phyloP scores from a whole-genome alignment of 2,113 vertebrate genomes.

The Odocoileus hemionus region DNA sequence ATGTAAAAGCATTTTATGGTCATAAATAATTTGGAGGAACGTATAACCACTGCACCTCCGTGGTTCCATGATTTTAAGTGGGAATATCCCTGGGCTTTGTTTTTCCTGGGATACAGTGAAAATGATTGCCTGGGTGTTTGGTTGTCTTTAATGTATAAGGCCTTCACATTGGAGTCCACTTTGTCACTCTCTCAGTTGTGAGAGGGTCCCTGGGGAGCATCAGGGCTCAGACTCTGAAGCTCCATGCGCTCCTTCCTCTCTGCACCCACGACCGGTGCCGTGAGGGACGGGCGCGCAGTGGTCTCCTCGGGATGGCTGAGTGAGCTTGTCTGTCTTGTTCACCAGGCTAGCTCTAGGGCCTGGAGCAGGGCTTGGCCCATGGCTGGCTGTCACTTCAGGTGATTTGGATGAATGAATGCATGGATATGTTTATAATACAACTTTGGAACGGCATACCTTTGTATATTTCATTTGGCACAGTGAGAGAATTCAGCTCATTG shows the following conservation, averaged over 20 bases:
- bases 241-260: accelerated
- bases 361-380: background rate
- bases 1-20: background rate
- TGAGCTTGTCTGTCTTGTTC: background rate
- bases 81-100: background rate
- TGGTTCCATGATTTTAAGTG: background rate
- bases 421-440: background rate
- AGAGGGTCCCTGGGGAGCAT: background rate
- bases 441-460: background rate
- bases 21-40: background rate
- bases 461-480: background rate
- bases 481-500: background rate
- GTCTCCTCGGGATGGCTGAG: background rate
- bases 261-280: background rate
- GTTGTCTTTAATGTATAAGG: background rate
- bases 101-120: background rate
- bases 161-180: too few species aligned
- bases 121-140: accelerated
- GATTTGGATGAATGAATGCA: background rate
- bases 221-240: background rate
- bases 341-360: background rate
- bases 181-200: background rate
- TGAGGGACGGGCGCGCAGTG: accelerated
- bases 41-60: accelerated
- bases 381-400: background rate